Base-by-base conservation (phyloP, 2,888 invertebrate genomes). In the Liopterus haemorrhoidalis region DNA sequence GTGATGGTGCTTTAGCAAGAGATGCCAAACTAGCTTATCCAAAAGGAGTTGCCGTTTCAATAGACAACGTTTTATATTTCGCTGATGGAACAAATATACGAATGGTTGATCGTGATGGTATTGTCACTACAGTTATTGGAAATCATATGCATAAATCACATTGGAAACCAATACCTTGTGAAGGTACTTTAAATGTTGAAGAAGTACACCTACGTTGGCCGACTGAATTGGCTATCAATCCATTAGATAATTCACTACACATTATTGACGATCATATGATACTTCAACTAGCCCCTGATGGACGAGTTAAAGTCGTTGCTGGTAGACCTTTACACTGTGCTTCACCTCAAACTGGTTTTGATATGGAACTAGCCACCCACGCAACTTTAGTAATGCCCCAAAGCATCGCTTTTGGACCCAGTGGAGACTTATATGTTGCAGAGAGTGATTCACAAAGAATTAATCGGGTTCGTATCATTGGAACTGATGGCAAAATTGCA, bases 181-280 rank as follows among this genome's bases (percentile, higher is more conserved):
- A 90, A 65, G 92, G 91, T 14, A 92, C 91, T 0, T 66, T 91
- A 0, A 89, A 89, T 60, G 79, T 91, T n/a, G 90, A 91, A 64
- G 91, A 92, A 69, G 92, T 94, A 41, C 91, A 91, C 61, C 71
- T 96, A 39, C 78, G 93, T 41, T 97, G 96, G 96, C 97, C 97
- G 0, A 96, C 95, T 0, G 92, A 93, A 63, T 70, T 97, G 11
- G 83, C 94, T 0, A 89, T 96, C 21, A 94, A 93, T 66, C 96
- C 95, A 0, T 70, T 95, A 41, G 95, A 96, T 64, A 92, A 94
- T 65, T 87, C 91, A 0, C 71, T 99, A 19, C 92, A 96, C 64
- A 91, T 99, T 54, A 89, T 97, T 38, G 97, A 97, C 60, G 92
- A 93, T 61, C 94, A 94, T 62, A 91, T 94, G 86, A 88, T 91